Evolutionary conservation across 1,140 invertebrate genomes (phyloP), one percentile per base, ranked within the genome.

Genomic region (Halotydeus destructor): DNA sequence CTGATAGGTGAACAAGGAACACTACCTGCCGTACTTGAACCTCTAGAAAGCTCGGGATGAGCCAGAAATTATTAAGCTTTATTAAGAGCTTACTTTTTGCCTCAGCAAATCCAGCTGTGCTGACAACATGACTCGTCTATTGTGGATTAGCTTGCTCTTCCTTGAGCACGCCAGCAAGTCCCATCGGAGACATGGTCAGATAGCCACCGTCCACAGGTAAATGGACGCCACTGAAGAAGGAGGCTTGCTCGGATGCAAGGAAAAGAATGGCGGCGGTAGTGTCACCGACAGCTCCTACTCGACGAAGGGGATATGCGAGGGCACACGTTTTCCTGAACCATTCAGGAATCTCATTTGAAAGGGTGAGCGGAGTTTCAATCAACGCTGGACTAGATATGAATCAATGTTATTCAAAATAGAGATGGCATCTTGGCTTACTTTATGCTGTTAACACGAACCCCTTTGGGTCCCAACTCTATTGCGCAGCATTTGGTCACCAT

Each of bases 241-340:
- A 76, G 9, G 81, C 69, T 47, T 69, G 65, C 33, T 76, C 71
- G 33, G 76, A 81, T 1, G 82, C 81, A 21, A 88, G 57, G 59
- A 83, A 86, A n/a, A 73, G 74, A 51, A 88, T 82, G 1, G 76
- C 63, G 26, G 68, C 66, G 1, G 80, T 79, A 2, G 85, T 77
- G 62, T 88, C 83, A 2, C 70, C 61, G 3, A 69, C 61, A 45
- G 72, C 57, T 5, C 81, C 83, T 9, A 46, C 32, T 16, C 46
- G 44, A 56, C 25, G 54, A 28, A 16, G 57, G n/a, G 34, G 33
- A 35, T 37, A 26, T n/a, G n/a, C n/a, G n/a, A n/a, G n/a, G n/a
- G n/a, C n/a, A n/a, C n/a, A n/a, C n/a, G n/a, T n/a, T n/a, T n/a
- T n/a, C n/a, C n/a, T n/a, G n/a, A n/a, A n/a, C n/a, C n/a, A n/a